Base-by-base conservation (phyloP, 1,140 invertebrate species). In the Drosophila pandora region DNA sequence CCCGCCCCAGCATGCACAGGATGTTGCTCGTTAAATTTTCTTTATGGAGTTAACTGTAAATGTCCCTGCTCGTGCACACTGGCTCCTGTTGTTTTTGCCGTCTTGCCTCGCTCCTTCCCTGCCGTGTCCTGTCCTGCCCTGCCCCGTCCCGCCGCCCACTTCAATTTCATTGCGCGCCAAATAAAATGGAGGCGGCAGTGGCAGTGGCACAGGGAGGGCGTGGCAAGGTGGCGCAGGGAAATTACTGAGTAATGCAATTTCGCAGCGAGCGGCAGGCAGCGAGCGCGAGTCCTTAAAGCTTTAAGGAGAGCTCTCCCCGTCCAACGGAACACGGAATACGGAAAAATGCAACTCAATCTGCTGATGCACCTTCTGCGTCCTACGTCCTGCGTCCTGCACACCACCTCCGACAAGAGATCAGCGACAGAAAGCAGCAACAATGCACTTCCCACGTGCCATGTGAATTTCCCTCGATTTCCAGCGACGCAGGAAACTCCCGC, bases 21-120 rank as follows among this genome's bases (percentile, higher is more conserved):
- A 85, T 85, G 82, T 87, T 85, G 82, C 82, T 85, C 82, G 82
- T 85, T 85, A 85, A 85, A 85, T 85, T 85, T 85, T 85, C 82
- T 85, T 85, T 85, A 85, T 85, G 82, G 87, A 85, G 82, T 85
- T 87, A 85, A 85, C 82, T 85, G 82, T 85, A 85, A 87, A 81
- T 85, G 81, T 84, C 71, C 77, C 67, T 69, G 52, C 50, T 47
- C 67, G 67, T 69, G 57, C 69, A 69, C 57, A 22, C 43, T 30
- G 54, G 61, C 41, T 75, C 53, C 74, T 60, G 65, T 84, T 63
- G 71, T 68, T 43, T 47, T 57, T 47, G 55, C 12, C 54, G 55
- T 5, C 54, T 60, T 32, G 65, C 4, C 13, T 9, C 32, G 56
- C 30, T 12, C 37, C 68, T 17, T 23, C 17, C n/a, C n/a, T n/a